Base-by-base conservation (phyloP, 2,797 vertebrate genomes). In the Sebastiscus tertius region DNA sequence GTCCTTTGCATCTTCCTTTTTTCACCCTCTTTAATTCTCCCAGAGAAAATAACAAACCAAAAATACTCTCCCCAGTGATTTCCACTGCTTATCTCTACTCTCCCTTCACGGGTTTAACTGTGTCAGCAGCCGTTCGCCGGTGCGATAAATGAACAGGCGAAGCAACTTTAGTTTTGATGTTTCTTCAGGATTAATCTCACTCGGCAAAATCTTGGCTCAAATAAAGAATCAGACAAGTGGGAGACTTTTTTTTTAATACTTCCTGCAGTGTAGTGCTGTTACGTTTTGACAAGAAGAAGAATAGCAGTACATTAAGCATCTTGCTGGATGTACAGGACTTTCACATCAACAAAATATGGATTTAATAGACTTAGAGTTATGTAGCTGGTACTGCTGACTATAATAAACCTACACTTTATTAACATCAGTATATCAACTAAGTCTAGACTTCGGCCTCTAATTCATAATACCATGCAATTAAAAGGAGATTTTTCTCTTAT, bases 121-220 rank as follows among this genome's bases (percentile, higher is more conserved):
- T 39, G 66, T 84, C 83, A 64, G 73, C 72, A 58, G 70, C 8
- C 1, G 10, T 31, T 69, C 55, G 20, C 52, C 1, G 26, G 4
- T 18, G 75, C 59, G 26, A 58, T 49, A 39, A 75, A 80, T 29
- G 4, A 68, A 71, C 31, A 8, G 54, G 27, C 46, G 1, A 1
- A 75, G 31, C 60, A 24, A 58, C 60, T 82, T 75, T 55, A 72
- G 14, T 70, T 82, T 49, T 12, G 70, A 82, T 73, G 27, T 67
- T 80, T 72, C 69, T 75, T 84, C 34, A 60, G 70, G 67, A 80
- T 80, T 84, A 80, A 83, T 79, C 27, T 70, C n/a, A 31, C n/a
- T 59, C 22, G 62, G 71, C 55, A 67, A 33, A 65, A 39, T 55
- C 29, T 31, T 9, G 4, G 14, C 56, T 70, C 20, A 60, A 60